Percentiles rank a stretch among this genome's conserved stretches.
Evolutionary conservation across 2,113 vertebrate genomes (phyloP).

Genomic region (Trichomycterus rosablanca): DNA sequence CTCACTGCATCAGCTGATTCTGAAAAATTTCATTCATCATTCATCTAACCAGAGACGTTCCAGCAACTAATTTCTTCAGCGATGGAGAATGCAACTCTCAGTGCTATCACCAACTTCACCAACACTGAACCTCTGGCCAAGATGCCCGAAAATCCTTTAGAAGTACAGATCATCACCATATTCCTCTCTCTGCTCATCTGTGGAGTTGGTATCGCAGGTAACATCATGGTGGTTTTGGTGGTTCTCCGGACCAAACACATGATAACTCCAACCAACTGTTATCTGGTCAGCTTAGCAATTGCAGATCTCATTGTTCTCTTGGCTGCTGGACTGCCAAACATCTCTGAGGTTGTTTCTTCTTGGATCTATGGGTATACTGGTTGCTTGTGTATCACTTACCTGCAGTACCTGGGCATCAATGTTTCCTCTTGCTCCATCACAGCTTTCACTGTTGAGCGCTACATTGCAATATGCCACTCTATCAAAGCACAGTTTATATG

Average conservation of each 20-base stretch:
- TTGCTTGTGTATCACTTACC: conserved; percentile 41
- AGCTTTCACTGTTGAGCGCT: conserved; percentile 38
- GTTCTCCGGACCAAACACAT: conserved; percentile 40
- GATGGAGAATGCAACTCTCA: conserved; percentile 30
- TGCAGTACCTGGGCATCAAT: conserved; percentile 46
- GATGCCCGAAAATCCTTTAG: conserved; percentile 36
- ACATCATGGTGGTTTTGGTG: conserved; percentile 42
- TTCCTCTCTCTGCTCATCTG: conserved; percentile 34
- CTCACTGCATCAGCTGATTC: neutral
- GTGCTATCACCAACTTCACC: conserved; percentile 22
- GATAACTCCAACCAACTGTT: conserved; percentile 44
- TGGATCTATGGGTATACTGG: conserved; percentile 44
- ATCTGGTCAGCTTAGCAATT: conserved; percentile 39
- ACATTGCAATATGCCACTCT: conserved; percentile 54
- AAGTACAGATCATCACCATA: conserved; percentile 37
- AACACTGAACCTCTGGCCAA: conserved; percentile 12
- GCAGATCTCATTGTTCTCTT: conserved; percentile 40
- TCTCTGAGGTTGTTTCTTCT: conserved; percentile 36
- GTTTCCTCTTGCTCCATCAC: conserved; percentile 45
- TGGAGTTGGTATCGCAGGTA: conserved; percentile 38
- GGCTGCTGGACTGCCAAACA: conserved; percentile 39
- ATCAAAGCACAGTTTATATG: conserved; percentile 53
- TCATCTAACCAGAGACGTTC: conserved; percentile 1
- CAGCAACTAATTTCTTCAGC: neutral
- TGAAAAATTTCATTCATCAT: neutral